Evolutionary conservation across 2,113 vertebrate genomes (phyloP), one percentile per base, ranked within the genome.

Genomic region (Arvicanthis niloticus): DNA sequence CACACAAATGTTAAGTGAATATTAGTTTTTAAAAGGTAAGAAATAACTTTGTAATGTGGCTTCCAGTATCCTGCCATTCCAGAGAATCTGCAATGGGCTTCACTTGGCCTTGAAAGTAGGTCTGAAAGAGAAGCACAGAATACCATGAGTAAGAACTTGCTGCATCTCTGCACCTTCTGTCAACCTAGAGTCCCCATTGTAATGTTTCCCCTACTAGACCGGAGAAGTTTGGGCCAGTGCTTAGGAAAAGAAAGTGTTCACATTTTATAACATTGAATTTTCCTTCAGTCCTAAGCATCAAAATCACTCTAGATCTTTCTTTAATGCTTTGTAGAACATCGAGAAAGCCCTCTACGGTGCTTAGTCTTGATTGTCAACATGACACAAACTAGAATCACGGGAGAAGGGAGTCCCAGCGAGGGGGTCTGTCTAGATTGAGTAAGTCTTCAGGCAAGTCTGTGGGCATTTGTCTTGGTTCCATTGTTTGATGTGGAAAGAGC

Each of bases 81-180:
- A 99, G 97, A 0, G 53, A 0, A 78, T 92, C 75, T 22, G 98
- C 98, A 75, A 98, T 98, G 42, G 94, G 95, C 94, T 98, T 99
- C 77, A 99, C 99, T 93, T 99, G 98, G 1, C 12, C 4, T 26
- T 68, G 92, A 96, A 99, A 99, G 92, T 99, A 98, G 68, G 15
- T 34, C 99, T 99, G 96, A 40, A 97, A 96, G 42, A 96, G 94
- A 96, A 97, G 31, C 16, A 96, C 4, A 78, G 70, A 2, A 19
- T 19, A 62, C 53, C 90, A 34, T 95, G 45, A 94, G 85, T 68
- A 84, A 76, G 40, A 60, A 51, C 8, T 86, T 51, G 91, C 45
- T 53, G 4, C 24, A 40, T 96, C 17, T 22, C 40, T 91, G 29
- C 15, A 34, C 5, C 70, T 51, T 76, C 13, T 58, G 26, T 58